Conservation (phyloP, 2,888 invertebrate genomes). For the Trichogramma evanescens region DNA sequence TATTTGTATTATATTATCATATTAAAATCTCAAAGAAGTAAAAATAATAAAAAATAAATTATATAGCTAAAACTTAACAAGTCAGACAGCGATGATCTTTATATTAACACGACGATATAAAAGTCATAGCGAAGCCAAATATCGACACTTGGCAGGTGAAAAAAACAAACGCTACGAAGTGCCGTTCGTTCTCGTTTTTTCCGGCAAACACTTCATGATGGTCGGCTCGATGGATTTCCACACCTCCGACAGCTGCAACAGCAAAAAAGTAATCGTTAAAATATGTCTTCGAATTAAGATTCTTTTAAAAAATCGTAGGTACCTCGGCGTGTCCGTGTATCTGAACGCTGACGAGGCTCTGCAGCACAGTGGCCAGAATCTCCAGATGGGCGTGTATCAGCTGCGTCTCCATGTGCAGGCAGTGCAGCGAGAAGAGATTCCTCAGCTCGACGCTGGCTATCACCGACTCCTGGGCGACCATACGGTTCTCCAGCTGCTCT, state of each 20-base stretch:
- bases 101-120: too few relatives aligned
- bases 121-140: too few relatives aligned
- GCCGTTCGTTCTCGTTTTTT: conserved; percentile 30
- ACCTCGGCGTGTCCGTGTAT: conserved; percentile 54
- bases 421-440: conserved; percentile 57
- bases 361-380: conserved; percentile 54
- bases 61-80: too few relatives aligned
- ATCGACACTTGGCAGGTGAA: too few relatives aligned
- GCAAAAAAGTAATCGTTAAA: neutral
- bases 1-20: too few relatives aligned
- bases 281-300: neutral
- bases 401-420: conserved; percentile 59
- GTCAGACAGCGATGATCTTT: too few relatives aligned
- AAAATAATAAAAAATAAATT: too few relatives aligned
- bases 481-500: conserved; percentile 55
- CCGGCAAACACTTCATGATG: conserved; percentile 50
- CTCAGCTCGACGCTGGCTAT: conserved; percentile 57
- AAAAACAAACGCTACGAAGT: conserved; percentile 22
- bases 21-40: too few relatives aligned
- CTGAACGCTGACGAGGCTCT: conserved; percentile 53
- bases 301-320: conserved; percentile 11
- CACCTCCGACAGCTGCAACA: conserved; percentile 51
- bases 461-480: conserved; percentile 58
- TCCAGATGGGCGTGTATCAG: conserved; percentile 57
- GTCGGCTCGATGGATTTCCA: conserved; percentile 53